phyloP scores from a whole-genome alignment of 2,888 invertebrate species.

The Frankliniella intonsa region DNA sequence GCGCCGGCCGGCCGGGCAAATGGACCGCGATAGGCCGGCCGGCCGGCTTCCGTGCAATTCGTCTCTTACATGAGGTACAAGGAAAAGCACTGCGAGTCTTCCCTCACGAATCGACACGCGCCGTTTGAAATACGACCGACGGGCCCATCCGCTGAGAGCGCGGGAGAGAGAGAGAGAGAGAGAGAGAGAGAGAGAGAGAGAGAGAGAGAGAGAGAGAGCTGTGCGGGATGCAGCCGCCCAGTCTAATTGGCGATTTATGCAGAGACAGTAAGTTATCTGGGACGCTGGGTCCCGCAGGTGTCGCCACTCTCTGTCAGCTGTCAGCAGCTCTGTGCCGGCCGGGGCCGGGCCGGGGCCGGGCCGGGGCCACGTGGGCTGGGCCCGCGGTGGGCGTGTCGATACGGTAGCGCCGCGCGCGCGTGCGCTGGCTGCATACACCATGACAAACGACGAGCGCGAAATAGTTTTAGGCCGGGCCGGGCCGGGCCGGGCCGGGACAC shows the following conservation, averaged over 20 bases:
- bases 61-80: neutral
- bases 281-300: neutral
- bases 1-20: too few relatives aligned
- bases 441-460: neutral
- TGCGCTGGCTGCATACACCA: neutral
- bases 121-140: too few relatives aligned
- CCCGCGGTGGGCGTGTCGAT: neutral
- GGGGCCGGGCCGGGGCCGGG: neutral
- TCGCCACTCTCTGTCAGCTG: constrained; percentile 14
- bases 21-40: too few relatives aligned
- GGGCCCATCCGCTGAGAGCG: too few relatives aligned
- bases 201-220: neutral
- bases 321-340: neutral
- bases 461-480: neutral
- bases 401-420: neutral
- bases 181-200: neutral
- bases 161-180: neutral
- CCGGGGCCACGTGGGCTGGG: neutral
- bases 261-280: constrained; percentile 16
- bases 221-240: neutral
- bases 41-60: neutral
- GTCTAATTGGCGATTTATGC: constrained; percentile 20
- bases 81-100: neutral
- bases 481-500: neutral
- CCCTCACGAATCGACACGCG: too few relatives aligned